A percentile compares a stretch with the other conserved stretches of the same genome.
These are phyloP conservation scores for Lerema accius DNA, from an alignment of 1,140 invertebrate species.

Conservation along the genomic window DNA sequence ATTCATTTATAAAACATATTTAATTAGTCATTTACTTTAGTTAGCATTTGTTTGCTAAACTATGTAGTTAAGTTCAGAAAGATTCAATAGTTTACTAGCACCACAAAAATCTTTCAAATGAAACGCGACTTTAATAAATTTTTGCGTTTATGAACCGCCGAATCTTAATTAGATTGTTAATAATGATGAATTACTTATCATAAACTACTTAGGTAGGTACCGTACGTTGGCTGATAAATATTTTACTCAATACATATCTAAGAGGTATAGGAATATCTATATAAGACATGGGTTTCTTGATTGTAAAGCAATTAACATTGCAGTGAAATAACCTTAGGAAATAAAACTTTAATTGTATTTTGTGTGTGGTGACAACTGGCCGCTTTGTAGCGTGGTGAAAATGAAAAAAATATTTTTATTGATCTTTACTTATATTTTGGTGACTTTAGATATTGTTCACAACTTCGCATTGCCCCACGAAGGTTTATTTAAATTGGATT, in stretches of 20 bases:
- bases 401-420: constrained; percentile 29
- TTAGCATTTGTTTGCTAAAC: no score
- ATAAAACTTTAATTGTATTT: constrained; percentile 19
- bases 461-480: constrained; percentile 43
- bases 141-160: no score
- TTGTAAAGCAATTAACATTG: neutral
- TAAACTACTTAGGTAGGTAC: neutral
- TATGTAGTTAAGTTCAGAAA: no score
- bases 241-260: neutral
- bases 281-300: neutral
- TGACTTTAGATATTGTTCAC: neutral
- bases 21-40: no score
- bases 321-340: neutral
- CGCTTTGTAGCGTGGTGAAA: neutral
- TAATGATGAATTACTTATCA: neutral
- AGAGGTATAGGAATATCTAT: neutral
- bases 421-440: neutral
- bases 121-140: no score
- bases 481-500: constrained; percentile 45
- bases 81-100: no score
- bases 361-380: neutral
- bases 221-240: neutral
- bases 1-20: no score
- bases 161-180: neutral
- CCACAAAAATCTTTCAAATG: no score